Conservation (phyloP, 2,113 vertebrate genomes). For the Microtus oregoni region DNA sequence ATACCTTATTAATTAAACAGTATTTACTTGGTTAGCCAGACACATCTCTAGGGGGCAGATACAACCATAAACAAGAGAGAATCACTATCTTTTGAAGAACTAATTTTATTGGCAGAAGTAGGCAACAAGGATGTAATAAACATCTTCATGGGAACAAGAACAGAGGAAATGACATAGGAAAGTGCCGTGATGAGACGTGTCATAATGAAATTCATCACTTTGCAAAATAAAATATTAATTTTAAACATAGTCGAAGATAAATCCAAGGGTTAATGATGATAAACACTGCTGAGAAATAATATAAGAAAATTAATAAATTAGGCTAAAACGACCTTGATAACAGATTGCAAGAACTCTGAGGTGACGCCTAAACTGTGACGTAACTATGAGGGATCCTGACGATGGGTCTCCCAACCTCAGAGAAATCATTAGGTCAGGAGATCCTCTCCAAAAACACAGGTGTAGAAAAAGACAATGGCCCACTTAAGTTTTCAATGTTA, state of each 20-base stretch:
- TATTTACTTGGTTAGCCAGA: neutral
- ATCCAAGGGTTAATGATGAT: neutral
- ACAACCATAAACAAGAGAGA: neutral
- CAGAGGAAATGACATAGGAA: neutral
- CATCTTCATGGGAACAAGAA: neutral
- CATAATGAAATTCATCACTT: neutral
- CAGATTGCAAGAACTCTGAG: neutral
- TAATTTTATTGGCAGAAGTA: neutral
- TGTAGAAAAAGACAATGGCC: neutral
- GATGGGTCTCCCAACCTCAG: neutral
- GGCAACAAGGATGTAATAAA: neutral
- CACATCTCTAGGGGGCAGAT: neutral
- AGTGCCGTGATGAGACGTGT: neutral
- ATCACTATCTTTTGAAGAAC: neutral
- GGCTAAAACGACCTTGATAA: neutral
- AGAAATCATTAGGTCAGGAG: neutral
- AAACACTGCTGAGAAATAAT: neutral
- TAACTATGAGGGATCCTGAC: neutral
- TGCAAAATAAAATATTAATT: neutral
- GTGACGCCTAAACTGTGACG: neutral
- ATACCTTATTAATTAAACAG: neutral
- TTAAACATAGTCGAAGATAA: neutral
- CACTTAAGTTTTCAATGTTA: neutral
- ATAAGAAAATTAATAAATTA: neutral
- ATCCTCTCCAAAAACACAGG: neutral